Evolutionary conservation across 2,888 invertebrate species (phyloP).

Genomic region (Macropis europaea): DNA sequence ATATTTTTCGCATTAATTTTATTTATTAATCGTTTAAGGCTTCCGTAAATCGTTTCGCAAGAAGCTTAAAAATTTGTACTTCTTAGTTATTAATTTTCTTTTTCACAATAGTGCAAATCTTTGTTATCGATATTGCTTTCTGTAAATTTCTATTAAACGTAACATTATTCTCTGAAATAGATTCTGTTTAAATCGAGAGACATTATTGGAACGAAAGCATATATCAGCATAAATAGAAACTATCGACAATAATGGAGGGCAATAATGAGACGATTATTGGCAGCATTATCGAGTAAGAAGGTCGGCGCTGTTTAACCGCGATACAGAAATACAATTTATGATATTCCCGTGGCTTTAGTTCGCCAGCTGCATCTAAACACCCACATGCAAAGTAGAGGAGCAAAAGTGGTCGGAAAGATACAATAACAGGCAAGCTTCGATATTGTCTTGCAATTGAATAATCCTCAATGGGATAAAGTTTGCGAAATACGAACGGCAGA

Average conservation of each 20-base stretch:
- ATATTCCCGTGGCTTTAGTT: conserved; percentile 27
- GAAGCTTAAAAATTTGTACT: too few relatives aligned
- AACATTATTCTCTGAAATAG: too few relatives aligned
- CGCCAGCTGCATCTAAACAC: conserved; percentile 28
- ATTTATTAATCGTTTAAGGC: too few relatives aligned
- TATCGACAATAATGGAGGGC: not conserved
- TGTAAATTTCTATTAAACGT: too few relatives aligned
- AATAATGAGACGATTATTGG: conserved; percentile 13
- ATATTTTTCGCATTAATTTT: too few relatives aligned
- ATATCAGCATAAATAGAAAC: not conserved
- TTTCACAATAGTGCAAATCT: too few relatives aligned
- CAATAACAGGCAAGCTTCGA: conserved; percentile 47
- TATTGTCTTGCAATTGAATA: conserved; percentile 52
- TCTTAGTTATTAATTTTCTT: too few relatives aligned
- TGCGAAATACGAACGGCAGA: not conserved
- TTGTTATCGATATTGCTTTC: too few relatives aligned
- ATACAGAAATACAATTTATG: conserved; percentile 28
- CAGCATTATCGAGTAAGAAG: not conserved
- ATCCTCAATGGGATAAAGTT: conserved; percentile 26
- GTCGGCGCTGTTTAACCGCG: not conserved
- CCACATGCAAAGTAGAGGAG: conserved; percentile 26
- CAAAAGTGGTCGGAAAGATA: conserved; percentile 23
- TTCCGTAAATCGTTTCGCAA: too few relatives aligned
- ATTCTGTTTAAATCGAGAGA: too few relatives aligned
- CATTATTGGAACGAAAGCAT: too few relatives aligned